Conservation (phyloP, 2,797 vertebrate species). For the Monodelphis domestica region DNA sequence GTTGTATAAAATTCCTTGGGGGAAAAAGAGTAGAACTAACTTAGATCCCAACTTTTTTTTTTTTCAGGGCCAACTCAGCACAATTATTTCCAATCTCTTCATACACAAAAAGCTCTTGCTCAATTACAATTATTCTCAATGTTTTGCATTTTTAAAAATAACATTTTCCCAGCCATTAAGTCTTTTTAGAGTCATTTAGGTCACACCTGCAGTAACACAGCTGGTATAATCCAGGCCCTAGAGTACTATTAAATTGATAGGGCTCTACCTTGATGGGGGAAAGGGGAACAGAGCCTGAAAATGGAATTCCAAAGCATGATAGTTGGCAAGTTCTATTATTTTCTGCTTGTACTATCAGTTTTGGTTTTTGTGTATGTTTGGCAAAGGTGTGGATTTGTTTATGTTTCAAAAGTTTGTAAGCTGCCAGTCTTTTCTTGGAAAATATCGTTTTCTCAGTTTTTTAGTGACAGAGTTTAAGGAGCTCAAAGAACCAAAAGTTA, state of each 20-base stretch:
- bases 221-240: constrained; percentile 1
- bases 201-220: constrained; percentile 10
- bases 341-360: not conserved
- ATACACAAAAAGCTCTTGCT: not conserved
- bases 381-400: not conserved
- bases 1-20: not conserved
- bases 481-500: not conserved
- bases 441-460: not conserved
- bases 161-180: not conserved
- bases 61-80: not conserved
- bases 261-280: not conserved
- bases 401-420: not conserved
- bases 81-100: constrained; percentile 6
- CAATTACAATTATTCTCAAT: constrained; percentile 1
- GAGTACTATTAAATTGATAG: not conserved
- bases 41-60: not conserved
- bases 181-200: not conserved
- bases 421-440: not conserved
- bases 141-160: constrained; percentile 6
- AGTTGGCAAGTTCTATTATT: not conserved
- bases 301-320: not conserved
- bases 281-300: not conserved
- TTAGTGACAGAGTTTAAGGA: not conserved
- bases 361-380: not conserved
- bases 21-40: not conserved